These are phyloP conservation scores for Psittacus erithacus DNA, from an alignment of 2,113 vertebrate species.

Conservation along the genomic window DNA sequence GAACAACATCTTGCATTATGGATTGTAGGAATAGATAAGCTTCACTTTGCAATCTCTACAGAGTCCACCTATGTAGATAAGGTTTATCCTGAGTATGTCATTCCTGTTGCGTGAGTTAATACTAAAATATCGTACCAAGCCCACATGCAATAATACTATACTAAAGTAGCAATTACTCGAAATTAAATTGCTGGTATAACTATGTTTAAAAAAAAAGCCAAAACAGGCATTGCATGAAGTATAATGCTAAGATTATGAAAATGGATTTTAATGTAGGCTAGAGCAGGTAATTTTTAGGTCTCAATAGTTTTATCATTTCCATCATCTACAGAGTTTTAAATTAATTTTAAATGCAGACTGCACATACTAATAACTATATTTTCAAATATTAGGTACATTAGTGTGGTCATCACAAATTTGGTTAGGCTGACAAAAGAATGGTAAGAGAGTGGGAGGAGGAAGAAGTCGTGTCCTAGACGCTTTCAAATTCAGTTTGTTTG, in stretches of 20 bases:
- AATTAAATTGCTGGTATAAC: neutral
- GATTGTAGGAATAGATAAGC: neutral
- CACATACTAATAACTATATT: neutral
- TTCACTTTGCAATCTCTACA: neutral
- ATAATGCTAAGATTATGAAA: neutral
- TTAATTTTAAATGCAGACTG: neutral
- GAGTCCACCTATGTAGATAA: neutral
- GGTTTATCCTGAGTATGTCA: neutral
- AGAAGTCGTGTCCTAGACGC: neutral
- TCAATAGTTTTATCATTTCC: neutral
- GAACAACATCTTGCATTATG: conserved; percentile 36
- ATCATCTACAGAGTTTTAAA: neutral
- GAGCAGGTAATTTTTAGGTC: neutral
- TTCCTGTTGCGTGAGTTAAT: neutral
- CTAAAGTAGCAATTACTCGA: neutral
- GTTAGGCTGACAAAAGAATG: neutral
- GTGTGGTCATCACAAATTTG: neutral
- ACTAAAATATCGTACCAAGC: neutral
- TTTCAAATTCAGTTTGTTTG: neutral
- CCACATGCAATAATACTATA: neutral
- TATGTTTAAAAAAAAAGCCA: neutral
- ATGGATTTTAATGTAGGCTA: neutral
- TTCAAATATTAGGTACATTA: neutral
- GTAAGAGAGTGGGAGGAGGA: neutral
- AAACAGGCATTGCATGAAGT: neutral